Evolutionary conservation across 2,797 vertebrate genomes (phyloP), one percentile per base, ranked within the genome.

Genomic region (Cottoperca gobio): DNA sequence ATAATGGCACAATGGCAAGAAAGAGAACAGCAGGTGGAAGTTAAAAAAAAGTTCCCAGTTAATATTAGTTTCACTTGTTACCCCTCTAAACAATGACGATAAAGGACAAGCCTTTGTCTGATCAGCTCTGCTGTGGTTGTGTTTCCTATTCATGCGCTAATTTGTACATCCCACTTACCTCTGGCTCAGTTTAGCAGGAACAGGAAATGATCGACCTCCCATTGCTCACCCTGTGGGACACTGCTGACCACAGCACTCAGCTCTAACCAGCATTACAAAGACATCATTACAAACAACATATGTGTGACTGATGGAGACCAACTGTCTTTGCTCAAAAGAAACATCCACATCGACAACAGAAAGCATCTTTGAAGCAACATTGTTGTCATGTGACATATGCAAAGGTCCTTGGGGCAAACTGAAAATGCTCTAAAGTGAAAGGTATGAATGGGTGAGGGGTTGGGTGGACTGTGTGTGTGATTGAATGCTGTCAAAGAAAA

Each of bases 121-220:
- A 50, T 66, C 79, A 13, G 42, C 60, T 86, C 85, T 89, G 88
- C 89, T 86, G 76, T 65, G 78, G 78, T 74, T 11, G 50, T 87
- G 88, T 89, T 86, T 82, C 59, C 90, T 78, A 89, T 94, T 94
- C 91, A 93, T 87, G 80, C 54, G 84, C 87, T 94, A 94, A 94
- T 94, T 93, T 86, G 81, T 88, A 90, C 90, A 85, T 85, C 86
- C 89, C 89, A 66, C 65, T 87, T 70, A 76, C 77, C 78, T 84
- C 82, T 84, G 83, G 59, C 68, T 85, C 83, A 73, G 60, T 77
- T 72, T 42, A 84, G 87, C 80, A 70, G 84, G 69, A 91, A 87
- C 84, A 92, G 93, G 93, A 93, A 92, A 77, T 89, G 82, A 91
- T 87, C 70, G 75, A 85, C 88, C 90, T 88, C 92, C 91, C 49